Conservation (phyloP, 2,888 invertebrate species). For the Ectemnius lituratus region DNA sequence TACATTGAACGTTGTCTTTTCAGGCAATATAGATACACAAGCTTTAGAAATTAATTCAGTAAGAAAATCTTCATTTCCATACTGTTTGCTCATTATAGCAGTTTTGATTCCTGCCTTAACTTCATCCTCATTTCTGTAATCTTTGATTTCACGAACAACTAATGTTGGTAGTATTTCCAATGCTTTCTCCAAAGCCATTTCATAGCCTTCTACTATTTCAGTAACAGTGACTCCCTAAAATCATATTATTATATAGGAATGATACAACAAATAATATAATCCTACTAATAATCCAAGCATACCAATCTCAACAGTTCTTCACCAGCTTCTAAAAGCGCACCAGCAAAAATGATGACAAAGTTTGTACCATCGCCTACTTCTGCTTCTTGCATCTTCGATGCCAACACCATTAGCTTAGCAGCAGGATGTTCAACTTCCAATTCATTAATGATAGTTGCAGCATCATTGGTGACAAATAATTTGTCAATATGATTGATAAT, state of each 20-base stretch:
- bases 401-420: conserved; percentile 96
- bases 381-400: conserved; percentile 98
- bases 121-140: conserved; percentile 82
- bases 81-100: conserved; percentile 97
- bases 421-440: conserved; percentile 99
- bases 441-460: conserved; percentile 97
- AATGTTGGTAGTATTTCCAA: conserved; percentile 92
- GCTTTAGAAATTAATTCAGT: conserved; percentile 91
- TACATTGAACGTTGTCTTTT: conserved; percentile 94
- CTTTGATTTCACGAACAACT: conserved; percentile 87
- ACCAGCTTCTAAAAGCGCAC: conserved; percentile 93
- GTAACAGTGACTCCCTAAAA: conserved; percentile 93
- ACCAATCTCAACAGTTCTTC: conserved; percentile 94
- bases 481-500: conserved; percentile 99
- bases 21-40: conserved; percentile 92
- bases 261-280: too few species aligned
- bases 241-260: conserved; percentile 22
- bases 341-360: conserved; percentile 96
- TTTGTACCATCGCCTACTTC: conserved; percentile 99
- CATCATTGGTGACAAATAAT: conserved; percentile 99
- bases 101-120: conserved; percentile 88
- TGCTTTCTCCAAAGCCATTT: conserved; percentile 92
- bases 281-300: conserved; percentile 24
- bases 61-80: conserved; percentile 97
- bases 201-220: conserved; percentile 97